Evolutionary conservation across 2,888 invertebrate genomes (phyloP), one percentile per base, ranked within the genome.

Genomic region (Gonocerus acuteangulatus): DNA sequence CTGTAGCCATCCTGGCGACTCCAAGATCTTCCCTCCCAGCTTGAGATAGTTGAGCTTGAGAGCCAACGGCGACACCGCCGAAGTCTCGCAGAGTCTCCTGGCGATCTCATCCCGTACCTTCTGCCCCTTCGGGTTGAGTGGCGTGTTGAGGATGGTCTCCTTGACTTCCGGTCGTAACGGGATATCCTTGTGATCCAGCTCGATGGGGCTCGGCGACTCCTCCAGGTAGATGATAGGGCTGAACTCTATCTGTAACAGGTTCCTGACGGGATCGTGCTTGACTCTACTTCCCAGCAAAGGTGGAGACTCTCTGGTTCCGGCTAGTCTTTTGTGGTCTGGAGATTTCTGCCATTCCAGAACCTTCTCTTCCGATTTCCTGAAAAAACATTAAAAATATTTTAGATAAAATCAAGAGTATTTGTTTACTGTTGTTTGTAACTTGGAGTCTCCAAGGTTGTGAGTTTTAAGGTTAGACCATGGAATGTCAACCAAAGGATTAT

Each of bases 31-130:
- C 21, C 48, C 60, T 9, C 61, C 54, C 19, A 68, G 49, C 27
- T 66, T 61, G 16, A 69, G 66, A 58, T 62, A 67, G 62, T 82
- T 78, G 68, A 83, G 72, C 69, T 79, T 79, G 62, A 76, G 76
- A 63, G 83, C 81, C 69, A 84, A 73, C 64, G 83, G 83, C 21
- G 83, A 82, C 22, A 82, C 76, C 61, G 66, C 66, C 57, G 65
- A 65, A 15, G 61, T 59, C 15, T 54, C 52, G 48, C 57, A 52
- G 9, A 66, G 57, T n/a, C 64, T 44, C 44, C 51, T 59, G 16
- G 47, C 51, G 56, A 61, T 61, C 39, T 61, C 63, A 21, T 56
- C 48, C 23, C 63, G 44, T 7, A 62, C 48, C 18, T 48, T 34
- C 19, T 59, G 54, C 18, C 56, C 57, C 27, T 48, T 48, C 4